Evolutionary conservation across 2,113 vertebrate species (phyloP), one percentile per base, ranked within the genome.

Genomic region (Asarcornis scutulata): DNA sequence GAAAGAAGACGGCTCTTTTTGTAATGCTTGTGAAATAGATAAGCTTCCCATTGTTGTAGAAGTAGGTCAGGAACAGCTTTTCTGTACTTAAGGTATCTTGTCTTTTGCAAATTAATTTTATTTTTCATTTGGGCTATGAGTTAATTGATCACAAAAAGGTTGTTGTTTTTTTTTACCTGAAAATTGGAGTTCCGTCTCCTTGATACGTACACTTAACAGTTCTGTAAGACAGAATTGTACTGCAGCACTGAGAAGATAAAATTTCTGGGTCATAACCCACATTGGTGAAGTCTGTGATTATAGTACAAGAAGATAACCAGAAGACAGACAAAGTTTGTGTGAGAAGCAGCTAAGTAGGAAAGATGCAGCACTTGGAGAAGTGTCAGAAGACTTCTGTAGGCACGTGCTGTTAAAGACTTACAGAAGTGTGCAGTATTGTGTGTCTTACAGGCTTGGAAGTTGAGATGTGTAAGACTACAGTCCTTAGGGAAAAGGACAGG

Each of bases 91-190:
- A 84, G 21, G 8, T 9, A 12, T 17, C 40, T 58, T 50, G 59
- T 60, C 60, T n/a, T 56, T 80, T 32, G 72, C 66, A 69, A 46
- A 21, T 48, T 16, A 76, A 56, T 95, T 71, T 55, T 71, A 20
- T 76, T 90, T 88, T 90, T 86, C 22, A 10, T 48, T 76, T 80
- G 77, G 36, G 27, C 85, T 67, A 60, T 56, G 63, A 71, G 52
- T 31, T 44, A 21, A 46, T 6, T 6, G 14, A 66, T 83, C 67
- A 66, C 32, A 8, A 63, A 3, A 58, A 66, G 56, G 0, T 36
- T 36, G 36, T 38, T 50, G 7, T 26, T 52, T 88, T 34, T 34
- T 93, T 58, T 16, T 27, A 59, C 81, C 32, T 59, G 53, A n/a
- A 79, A 31, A 40, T 40, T 12, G 34, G 27, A 69, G 55, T 17